Evolutionary conservation across 2,797 vertebrate genomes (phyloP), one percentile per base, ranked within the genome.

Genomic region (Chelon labrosus): DNA sequence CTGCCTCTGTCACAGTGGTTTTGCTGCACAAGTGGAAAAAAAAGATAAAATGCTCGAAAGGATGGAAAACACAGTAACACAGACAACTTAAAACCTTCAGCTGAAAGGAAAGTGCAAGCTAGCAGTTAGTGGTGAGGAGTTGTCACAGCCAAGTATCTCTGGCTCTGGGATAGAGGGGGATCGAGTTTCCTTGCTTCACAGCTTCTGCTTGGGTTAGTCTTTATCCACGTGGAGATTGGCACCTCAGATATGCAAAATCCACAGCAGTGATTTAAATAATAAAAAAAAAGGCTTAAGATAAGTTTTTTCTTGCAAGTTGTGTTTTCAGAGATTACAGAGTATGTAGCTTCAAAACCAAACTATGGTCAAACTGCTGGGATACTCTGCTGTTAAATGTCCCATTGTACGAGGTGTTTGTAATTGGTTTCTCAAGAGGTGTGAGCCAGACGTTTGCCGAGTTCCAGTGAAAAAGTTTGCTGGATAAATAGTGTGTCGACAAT

Each of bases 121-220:
- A 88, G 91, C 84, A 90, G 57, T 93, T 93, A 92, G 93, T 85
- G 91, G 92, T 80, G 76, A 86, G 80, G 66, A 57, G 47, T 25
- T 51, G 79, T 88, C 80, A 90, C 91, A 88, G 91, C 89, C 91
- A 90, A 90, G 80, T 72, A 60, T 83, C 82, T 88, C 82, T 89
- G 90, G 85, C 80, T 38, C n/a, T 0, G 60, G 39, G 63, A 70
- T 35, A 2, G 68, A 71, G 39, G 9, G 38, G 49, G 77, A 88
- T 83, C 60, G n/a, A 61, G 80, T 84, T 75, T 64, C 83, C 4
- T 59, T 13, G 70, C 64, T 77, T 86, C 83, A 79, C 83, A 65
- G 67, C 72, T 74, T 52, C 55, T 52, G 65, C 70, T 71, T 47
- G 25, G 70, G 73, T 75, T 77, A 3, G 58, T 59, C 37, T 80